Evolutionary conservation across 2,113 vertebrate genomes (phyloP), one percentile per base, ranked within the genome.

Genomic region (Tyto alba): DNA sequence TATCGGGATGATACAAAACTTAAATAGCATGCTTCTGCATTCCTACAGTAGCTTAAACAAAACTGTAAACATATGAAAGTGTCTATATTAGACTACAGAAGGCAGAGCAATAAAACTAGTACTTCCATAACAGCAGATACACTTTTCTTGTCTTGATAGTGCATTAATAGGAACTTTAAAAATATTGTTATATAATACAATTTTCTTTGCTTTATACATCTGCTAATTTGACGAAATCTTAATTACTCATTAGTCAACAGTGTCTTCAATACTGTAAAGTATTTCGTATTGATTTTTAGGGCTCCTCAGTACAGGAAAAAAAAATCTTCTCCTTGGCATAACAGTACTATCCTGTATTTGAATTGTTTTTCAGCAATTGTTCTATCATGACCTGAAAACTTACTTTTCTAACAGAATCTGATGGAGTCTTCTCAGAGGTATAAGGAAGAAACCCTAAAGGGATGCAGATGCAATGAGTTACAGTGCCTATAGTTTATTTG

Each of bases 21-120:
- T 95, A 86, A 95, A 45, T 77, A 93, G 88, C 96, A 93, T 97
- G 95, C 90, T 74, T 95, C 92, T 97, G 94, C 71, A 18, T 71
- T 89, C 91, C 95, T 96, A 91, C 87, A 89, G 60, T 80, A 96
- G 92, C 90, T 95, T 75, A 86, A 93, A 92, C 76, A 67, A 92
- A 96, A 76, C 45, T 77, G 80, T 88, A 84, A 96, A 96, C 89
- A 27, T 69, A 78, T 3, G 45, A 69, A 94, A 95, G 93, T 53
- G 91, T 67, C 93, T 89, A 74, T 66, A 67, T 89, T 69, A 90
- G 84, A 56, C 73, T 97, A 88, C 68, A 60, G 85, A 77, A 89
- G 53, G 91, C 71, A 93, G 90, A 97, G 89, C 92, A 83, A 41
- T 68, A 89, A 85, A 95, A 92, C 68, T 94, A 88, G 29, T 77